Evolutionary conservation across 2,797 vertebrate genomes (phyloP).

Genomic region (Myotis myotis): DNA sequence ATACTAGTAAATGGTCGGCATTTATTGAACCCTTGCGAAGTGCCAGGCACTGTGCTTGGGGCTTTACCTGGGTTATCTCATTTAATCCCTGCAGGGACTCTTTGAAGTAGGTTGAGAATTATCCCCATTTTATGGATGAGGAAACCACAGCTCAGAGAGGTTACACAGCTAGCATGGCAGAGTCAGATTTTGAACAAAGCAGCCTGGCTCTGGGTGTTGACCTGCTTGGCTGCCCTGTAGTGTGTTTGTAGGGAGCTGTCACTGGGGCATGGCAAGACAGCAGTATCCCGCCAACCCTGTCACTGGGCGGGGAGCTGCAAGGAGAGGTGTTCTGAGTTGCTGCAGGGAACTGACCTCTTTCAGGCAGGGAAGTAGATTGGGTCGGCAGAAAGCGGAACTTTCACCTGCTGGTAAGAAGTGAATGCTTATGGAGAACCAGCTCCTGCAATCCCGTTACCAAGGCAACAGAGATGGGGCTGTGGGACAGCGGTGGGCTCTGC

Average conservation of each 20-base stretch:
- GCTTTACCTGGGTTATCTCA: not conserved
- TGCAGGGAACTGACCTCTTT: slow-evolving; percentile 21
- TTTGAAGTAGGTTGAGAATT: not conserved
- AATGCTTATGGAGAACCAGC: not conserved
- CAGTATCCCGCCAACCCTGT: not conserved
- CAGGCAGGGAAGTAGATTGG: not conserved
- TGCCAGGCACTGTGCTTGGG: not conserved
- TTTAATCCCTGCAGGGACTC: not conserved
- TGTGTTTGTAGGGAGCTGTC: not conserved
- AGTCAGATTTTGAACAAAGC: not conserved
- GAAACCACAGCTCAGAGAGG: not conserved
- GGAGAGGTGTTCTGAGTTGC: not conserved
- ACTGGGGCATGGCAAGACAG: not conserved
- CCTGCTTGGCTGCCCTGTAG: not conserved
- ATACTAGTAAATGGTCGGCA: not conserved
- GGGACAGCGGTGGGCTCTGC: not conserved
- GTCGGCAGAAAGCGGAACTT: slow-evolving; percentile 45
- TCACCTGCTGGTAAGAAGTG: not conserved
- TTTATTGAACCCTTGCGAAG: not conserved
- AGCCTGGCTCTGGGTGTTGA: not conserved
- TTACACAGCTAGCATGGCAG: not conserved
- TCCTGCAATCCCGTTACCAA: not conserved
- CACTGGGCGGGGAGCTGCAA: not conserved
- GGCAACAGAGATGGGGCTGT: not conserved
- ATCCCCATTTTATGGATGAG: not conserved